Evolutionary conservation across 2,888 invertebrate species (phyloP).

Genomic region (Cataglyphis cursor): DNA sequence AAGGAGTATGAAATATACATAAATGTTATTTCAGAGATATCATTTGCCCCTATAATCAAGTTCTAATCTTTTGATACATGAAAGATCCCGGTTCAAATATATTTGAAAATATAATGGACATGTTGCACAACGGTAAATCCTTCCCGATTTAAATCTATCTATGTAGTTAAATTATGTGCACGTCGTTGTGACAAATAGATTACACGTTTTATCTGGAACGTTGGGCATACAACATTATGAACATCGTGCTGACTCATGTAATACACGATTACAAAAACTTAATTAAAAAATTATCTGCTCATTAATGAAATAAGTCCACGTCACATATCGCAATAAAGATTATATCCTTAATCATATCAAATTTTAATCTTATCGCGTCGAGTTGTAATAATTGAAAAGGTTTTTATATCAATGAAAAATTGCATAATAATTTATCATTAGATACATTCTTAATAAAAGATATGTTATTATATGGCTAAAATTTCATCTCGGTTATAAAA

Average conservation of each 20-base stretch:
- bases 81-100: conserved; percentile 53
- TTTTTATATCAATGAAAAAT: conserved; percentile 15
- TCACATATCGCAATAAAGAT: background rate
- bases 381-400: conserved; percentile 3
- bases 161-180: conserved; percentile 73
- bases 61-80: conserved; percentile 71
- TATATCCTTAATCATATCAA: background rate
- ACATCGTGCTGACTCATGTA: conserved; percentile 22
- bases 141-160: conserved; percentile 68
- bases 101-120: conserved; percentile 67
- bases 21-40: conserved; percentile 48
- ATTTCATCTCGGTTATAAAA: conserved; percentile 12
- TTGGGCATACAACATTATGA: background rate
- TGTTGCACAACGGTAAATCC: conserved; percentile 73
- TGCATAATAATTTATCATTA: background rate
- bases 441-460: background rate
- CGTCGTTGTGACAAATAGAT: conserved; percentile 74
- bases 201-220: conserved; percentile 61
- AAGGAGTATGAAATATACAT: background rate
- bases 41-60: conserved; percentile 62
- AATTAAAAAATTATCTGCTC: conserved; percentile 10
- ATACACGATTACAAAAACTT: conserved; percentile 20
- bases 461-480: conserved; percentile 17
- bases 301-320: background rate
- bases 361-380: background rate